phyloP scores from a whole-genome alignment of 2,888 invertebrate genomes.

The Drosophila incognita region DNA sequence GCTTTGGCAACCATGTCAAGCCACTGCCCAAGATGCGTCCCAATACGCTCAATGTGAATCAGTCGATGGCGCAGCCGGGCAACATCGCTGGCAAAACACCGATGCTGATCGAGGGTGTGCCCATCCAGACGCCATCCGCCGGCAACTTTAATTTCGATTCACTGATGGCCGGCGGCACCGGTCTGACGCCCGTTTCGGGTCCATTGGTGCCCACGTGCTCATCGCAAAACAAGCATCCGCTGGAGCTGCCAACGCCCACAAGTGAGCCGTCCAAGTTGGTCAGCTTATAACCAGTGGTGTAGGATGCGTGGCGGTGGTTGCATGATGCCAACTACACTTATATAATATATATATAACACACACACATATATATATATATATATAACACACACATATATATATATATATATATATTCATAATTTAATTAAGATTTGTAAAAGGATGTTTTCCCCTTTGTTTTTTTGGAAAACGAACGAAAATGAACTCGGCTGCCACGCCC shows the following conservation, averaged over 20 bases:
- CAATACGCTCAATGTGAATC: slow-evolving; percentile 89
- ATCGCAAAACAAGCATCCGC: slow-evolving; percentile 90
- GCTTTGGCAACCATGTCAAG: slow-evolving; percentile 62
- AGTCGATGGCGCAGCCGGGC: slow-evolving; percentile 84
- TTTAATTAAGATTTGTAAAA: slow-evolving; percentile 61
- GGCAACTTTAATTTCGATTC: slow-evolving; percentile 96
- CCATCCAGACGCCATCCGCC: slow-evolving; percentile 94
- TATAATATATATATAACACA: slow-evolving; percentile 56
- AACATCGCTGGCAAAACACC: slow-evolving; percentile 79
- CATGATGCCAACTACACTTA: slow-evolving; percentile 57
- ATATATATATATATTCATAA: slow-evolving; percentile 22
- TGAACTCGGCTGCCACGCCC: slow-evolving; percentile 19
- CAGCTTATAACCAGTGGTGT: slow-evolving; percentile 89
- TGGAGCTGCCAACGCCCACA: slow-evolving; percentile 90
- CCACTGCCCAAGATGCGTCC: slow-evolving; percentile 87
- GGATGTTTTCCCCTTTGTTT: slow-evolving; percentile 70
- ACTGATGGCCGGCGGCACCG: slow-evolving; percentile 96
- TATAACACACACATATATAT: slow-evolving; percentile 13
- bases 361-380: slow-evolving; percentile 47
- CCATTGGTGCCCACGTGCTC: slow-evolving; percentile 90
- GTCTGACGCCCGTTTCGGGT: slow-evolving; percentile 93
- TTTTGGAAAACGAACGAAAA: slow-evolving; percentile 46
- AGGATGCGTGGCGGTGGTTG: slow-evolving; percentile 58
- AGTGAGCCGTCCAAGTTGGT: slow-evolving; percentile 91
- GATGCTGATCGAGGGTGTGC: slow-evolving; percentile 91